phyloP scores from a whole-genome alignment of 2,797 vertebrate genomes.

The Chelon auratus region DNA sequence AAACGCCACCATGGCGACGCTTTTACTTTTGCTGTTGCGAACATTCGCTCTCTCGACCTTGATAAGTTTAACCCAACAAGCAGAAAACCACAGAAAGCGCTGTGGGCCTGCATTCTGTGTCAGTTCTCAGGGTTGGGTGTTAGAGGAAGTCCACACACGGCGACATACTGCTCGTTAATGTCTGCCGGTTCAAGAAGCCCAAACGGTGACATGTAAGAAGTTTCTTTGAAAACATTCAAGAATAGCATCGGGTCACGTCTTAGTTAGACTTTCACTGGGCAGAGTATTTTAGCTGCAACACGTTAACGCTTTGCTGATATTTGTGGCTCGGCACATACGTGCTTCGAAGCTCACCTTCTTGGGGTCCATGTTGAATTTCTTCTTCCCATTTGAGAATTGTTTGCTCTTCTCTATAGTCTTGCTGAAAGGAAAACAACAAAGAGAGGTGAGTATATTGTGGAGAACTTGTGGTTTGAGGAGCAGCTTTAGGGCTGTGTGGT shows the following conservation, averaged over 20 bases:
- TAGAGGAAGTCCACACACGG: conserved; percentile 30
- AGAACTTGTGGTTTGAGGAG: no score
- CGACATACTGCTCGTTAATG: neutral
- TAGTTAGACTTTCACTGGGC: fast-evolving
- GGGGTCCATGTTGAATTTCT: conserved; percentile 97
- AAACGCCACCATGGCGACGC: neutral
- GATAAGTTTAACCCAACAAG: neutral
- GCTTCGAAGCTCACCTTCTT: conserved; percentile 85
- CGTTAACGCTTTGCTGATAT: neutral
- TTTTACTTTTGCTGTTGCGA: neutral
- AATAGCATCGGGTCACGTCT: neutral
- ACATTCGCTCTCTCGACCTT: neutral
- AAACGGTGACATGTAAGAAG: fast-evolving
- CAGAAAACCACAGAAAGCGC: conserved; percentile 45
- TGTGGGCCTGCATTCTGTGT: neutral
- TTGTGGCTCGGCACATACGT: no score
- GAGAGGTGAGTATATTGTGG: no score
- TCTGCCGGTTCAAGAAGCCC: neutral
- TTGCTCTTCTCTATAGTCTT: conserved; percentile 86
- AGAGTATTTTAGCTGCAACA: neutral
- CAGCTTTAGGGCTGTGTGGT: no score
- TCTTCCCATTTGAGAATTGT: conserved; percentile 85
- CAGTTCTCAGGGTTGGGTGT: conserved; percentile 8
- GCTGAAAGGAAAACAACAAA: conserved; percentile 69
- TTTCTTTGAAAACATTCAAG: neutral